A percentile compares a stretch with the other conserved stretches of the same genome.
phyloP scores from a whole-genome alignment of 2,888 invertebrate genomes.

The Acholoe squamosa region DNA sequence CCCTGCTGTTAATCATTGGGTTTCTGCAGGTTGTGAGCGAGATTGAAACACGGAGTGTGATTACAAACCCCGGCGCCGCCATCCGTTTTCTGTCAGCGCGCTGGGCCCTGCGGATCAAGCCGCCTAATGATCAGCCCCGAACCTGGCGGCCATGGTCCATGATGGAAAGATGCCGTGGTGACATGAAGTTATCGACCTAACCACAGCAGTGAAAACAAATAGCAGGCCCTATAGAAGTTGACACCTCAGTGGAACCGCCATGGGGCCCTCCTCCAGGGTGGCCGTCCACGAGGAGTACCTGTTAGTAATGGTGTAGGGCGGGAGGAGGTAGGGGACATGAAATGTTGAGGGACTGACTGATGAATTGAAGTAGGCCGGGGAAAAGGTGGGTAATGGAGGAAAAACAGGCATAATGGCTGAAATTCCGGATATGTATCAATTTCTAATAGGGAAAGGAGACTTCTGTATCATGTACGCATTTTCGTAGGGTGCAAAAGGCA shows the following conservation, averaged over 20 bases:
- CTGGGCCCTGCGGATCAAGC: not conserved
- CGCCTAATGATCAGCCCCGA: not conserved
- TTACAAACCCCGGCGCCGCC: constrained; percentile 2
- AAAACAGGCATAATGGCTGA: too few species aligned
- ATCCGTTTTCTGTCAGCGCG: not conserved
- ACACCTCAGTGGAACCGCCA: not conserved
- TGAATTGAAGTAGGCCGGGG: too few species aligned
- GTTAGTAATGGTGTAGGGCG: too few species aligned
- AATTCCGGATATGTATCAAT: too few species aligned
- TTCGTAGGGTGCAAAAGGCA: too few species aligned
- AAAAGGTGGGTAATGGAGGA: too few species aligned
- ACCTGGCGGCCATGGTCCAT: not conserved
- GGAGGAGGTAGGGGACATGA: too few species aligned
- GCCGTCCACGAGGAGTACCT: not conserved
- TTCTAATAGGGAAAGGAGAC: too few species aligned
- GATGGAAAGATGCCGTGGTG: constrained; percentile 40
- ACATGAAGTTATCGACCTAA: not conserved
- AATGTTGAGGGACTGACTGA: too few species aligned
- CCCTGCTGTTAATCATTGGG: not conserved
- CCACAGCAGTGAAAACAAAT: constrained; percentile 28
- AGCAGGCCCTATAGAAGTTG: not conserved
- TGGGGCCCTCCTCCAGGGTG: not conserved
- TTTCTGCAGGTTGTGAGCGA: not conserved
- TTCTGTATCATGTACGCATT: too few species aligned
- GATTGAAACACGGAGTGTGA: constrained; percentile 14